Evolutionary conservation across 2,113 vertebrate species (phyloP), one percentile per base, ranked within the genome.

Genomic region (Anguilla rostrata): DNA sequence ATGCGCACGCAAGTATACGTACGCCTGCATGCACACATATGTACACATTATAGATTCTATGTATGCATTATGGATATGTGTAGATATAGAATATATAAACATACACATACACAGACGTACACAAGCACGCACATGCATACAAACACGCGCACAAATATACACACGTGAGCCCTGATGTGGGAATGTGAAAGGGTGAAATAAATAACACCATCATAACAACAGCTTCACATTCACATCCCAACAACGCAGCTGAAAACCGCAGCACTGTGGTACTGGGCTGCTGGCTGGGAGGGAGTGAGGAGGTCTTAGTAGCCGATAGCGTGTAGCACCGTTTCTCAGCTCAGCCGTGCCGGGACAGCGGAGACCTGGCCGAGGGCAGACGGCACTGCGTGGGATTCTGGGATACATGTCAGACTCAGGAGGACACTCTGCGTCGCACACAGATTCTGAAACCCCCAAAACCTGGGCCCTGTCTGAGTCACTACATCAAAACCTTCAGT

Each of bases 61-160:
- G 11, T 53, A 53, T 53, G 7, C 8, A 53, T 34, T 53, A 53
- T 12, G 11, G 2, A 53, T 53, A 53, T 11, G 12, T 14, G 12
- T 53, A 53, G 12, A 53, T 14, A 53, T 53, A 12, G 1, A 53
- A 53, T 39, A 87, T 18, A 66, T 39, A 82, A n/a, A 57, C 60
- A 66, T 14, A 20, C 57, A 60, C 11, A 60, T 14, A 18, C 57
- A 18, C 11, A 18, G 8, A 1, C 39, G 22, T 57, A 66, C 57
- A 26, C 83, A 66, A 20, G 39, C 57, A 26, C 57, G 3, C 78
- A 57, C 49, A n/a, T 49, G 20, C 34, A 26, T 43, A 79, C 57
- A 14, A 22, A 80, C n/a, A 71, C 22, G 82, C 34, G 81, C 26
- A 87, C 20, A 85, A 49, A 83, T 16, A 88, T 16, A 87, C 1